Conservation (phyloP, 2,797 vertebrate species). For the Peromyscus attwateri region DNA sequence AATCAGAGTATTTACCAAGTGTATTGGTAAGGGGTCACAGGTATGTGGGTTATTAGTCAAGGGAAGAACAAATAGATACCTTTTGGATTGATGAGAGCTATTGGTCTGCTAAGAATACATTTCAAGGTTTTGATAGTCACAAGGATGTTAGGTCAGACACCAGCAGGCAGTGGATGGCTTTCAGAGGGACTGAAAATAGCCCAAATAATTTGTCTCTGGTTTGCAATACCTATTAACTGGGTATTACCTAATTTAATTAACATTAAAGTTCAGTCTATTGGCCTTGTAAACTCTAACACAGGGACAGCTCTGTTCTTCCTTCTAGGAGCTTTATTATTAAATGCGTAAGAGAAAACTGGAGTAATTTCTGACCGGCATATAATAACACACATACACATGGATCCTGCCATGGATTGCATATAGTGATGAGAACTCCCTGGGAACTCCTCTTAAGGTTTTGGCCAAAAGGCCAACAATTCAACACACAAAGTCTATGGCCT, state of each 20-base stretch:
- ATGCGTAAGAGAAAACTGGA: background rate
- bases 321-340: background rate
- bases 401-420: background rate
- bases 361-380: background rate
- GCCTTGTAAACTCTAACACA: background rate
- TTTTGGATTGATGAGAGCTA: background rate
- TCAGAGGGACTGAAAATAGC: background rate
- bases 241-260: background rate
- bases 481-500: background rate
- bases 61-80: background rate
- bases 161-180: background rate
- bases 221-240: background rate
- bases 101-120: background rate
- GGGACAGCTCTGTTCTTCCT: background rate
- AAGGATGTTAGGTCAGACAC: too few relatives aligned
- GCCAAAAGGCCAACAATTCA: constrained; percentile 12
- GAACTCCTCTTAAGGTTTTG: background rate
- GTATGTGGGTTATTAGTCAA: background rate
- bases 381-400: background rate
- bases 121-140: background rate
- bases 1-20: background rate
- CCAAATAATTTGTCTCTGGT: background rate
- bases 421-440: background rate
- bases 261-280: background rate
- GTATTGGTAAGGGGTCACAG: background rate